Base-by-base conservation (phyloP, 2,113 vertebrate genomes). In the Synodontis membranacea region DNA sequence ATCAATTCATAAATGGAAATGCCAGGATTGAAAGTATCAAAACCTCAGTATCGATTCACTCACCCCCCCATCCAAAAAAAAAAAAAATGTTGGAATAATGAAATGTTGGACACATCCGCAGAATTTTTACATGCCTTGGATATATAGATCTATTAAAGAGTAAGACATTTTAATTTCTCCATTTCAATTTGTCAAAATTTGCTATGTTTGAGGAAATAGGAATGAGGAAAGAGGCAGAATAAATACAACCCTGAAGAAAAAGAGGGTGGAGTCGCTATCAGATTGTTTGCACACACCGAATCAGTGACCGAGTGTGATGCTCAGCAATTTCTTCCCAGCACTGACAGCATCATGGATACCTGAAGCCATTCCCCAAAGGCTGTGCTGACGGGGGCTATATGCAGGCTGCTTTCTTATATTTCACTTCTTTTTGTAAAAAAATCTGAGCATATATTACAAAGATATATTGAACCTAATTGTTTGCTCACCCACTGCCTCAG, bases 401-500 rank as follows among this genome's bases (percentile, higher is more conserved):
- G 79, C 87, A 89, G 91, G 94, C 91, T 89, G 83, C 85, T 91
- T 86, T 87, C 89, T 93, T 92, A 93, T 92, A 92, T 90, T 90
- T 62, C 82, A 31, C 87, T 91, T 89, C 88, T 91, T 93, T 93
- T 94, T 91, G 90, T 93, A 93, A 93, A 46, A 10, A 11, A 42
- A 42, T 1, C 42, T 86, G 87, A 92, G 90, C 91, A 90, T 88
- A 89, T 88, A 91, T 75, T 44, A 48, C 42, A 46, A 7, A 21
- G n/a, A 19, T 10, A 23, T 39, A 39, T 68, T 76, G 14, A 48
- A 46, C 74, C 74, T 6, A 48, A 46, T 5, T 3, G 4, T 58
- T 80, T 80, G 96, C 97, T 94, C 93, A 99, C 98, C 98, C 68
- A 99, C 98, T 89, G 97, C 97, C 81, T 99, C 95, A 3, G 98